Base-by-base conservation (phyloP, 2,113 vertebrate genomes). In the Dolichallabes microphthalmus region DNA sequence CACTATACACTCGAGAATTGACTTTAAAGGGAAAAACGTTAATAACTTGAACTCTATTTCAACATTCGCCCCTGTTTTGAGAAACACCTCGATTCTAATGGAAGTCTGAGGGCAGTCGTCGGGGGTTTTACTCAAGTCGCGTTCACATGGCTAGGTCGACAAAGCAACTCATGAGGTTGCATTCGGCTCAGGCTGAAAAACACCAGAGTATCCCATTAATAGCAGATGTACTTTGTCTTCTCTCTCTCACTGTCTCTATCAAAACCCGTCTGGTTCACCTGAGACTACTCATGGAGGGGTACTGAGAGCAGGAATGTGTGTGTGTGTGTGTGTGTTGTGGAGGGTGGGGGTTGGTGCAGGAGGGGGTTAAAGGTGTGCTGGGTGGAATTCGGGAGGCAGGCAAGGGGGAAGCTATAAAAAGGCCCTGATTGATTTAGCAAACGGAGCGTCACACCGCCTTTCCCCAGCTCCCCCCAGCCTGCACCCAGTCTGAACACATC, bases 391-490 rank as follows among this genome's bases (percentile, higher is more conserved):
- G 63, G 86, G 68, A 90, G 87, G 85, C 52, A 76, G 25, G 86
- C 55, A 55, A 63, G 82, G 52, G 89, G 87, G 82, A 74, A 81
- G 89, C 90, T 94, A 92, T 93, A 91, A 94, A 94, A 94, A 93
- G 63, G 90, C 89, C 91, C 92, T 94, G 93, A 95, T 95, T 94
- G 94, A 95, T 95, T 93, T 95, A 92, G 91, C 94, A 94, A 94
- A 94, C 92, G 93, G 92, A 93, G 93, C 92, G 86, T 92, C 91
- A 91, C 91, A 90, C 68, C 7, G 86, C 39, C 86, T 89, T 87
- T 90, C 84, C 87, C 80, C 77, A 15, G 11, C n/a, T 5, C 27
- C 15, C 25, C 78, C 32, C 79, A 45, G 52, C 53, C 84, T 76
- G 35, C 69, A 5, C 53, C 90, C 86, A 79, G 91, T 86, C 88